phyloP scores from a whole-genome alignment of 2,888 invertebrate genomes.

The Notodonta dromedarius region DNA sequence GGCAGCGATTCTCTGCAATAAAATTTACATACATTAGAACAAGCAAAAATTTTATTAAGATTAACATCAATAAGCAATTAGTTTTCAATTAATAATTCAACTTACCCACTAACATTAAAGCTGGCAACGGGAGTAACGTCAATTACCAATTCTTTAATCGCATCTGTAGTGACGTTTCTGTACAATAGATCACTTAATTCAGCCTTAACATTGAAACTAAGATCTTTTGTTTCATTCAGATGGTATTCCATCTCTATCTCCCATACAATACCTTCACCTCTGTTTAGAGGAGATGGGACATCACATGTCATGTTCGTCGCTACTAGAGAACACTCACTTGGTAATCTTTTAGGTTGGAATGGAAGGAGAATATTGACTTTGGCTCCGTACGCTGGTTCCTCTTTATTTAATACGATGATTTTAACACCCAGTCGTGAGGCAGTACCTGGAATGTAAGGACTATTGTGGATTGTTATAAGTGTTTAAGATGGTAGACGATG shows the following conservation, averaged over 20 bases:
- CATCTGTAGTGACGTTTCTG: constrained; percentile 52
- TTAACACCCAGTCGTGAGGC: constrained; percentile 59
- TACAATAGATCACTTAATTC: constrained; percentile 58
- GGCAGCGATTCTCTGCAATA: constrained; percentile 63
- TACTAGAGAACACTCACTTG: constrained; percentile 60
- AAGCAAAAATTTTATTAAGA: no score
- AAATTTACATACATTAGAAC: constrained; percentile 5
- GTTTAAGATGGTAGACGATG: not conserved
- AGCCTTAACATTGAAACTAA: constrained; percentile 49
- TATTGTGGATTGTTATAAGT: constrained; percentile 32
- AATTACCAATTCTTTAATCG: constrained; percentile 45
- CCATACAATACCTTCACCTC: constrained; percentile 56
- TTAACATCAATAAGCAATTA: no score
- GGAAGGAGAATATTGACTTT: constrained; percentile 61
- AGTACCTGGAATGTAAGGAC: constrained; percentile 66
- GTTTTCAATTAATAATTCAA: constrained; percentile 9
- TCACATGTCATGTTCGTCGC: constrained; percentile 58
- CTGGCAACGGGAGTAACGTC: constrained; percentile 52
- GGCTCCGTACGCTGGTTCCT: constrained; percentile 74
- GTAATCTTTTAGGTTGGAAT: constrained; percentile 61
- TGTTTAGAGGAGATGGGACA: constrained; percentile 62
- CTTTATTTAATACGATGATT: constrained; percentile 59
- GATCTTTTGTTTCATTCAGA: constrained; percentile 42
- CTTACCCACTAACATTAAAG: constrained; percentile 65
- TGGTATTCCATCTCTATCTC: constrained; percentile 70